These are phyloP conservation scores for Acropternis orthonyx DNA, from an alignment of 2,797 vertebrate species.

Conservation along the genomic window DNA sequence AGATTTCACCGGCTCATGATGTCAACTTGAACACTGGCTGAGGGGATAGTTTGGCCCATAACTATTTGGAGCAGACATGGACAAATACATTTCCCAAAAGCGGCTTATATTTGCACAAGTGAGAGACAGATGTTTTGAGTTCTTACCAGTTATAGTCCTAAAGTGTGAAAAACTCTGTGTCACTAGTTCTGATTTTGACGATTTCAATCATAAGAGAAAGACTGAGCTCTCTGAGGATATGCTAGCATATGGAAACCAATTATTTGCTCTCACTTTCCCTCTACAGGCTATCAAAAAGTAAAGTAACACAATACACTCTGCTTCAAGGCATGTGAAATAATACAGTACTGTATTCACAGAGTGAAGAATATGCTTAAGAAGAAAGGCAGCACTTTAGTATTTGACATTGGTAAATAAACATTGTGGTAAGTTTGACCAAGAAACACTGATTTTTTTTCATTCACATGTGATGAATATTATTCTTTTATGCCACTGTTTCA, in stretches of 20 bases:
- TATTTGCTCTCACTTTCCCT: not conserved
- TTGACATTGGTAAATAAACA: not conserved
- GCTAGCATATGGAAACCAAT: not conserved
- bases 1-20: not conserved
- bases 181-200: not conserved
- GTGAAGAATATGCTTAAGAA: not conserved
- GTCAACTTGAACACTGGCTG: not conserved
- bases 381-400: not conserved
- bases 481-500: slow-evolving; percentile 4
- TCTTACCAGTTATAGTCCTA: not conserved
- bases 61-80: not conserved
- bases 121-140: not conserved
- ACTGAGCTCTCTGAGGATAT: not conserved
- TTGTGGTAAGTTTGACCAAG: not conserved
- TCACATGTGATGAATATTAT: not conserved
- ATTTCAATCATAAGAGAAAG: not conserved
- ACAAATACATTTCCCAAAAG: not conserved
- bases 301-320: not conserved
- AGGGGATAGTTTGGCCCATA: not conserved
- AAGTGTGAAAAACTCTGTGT: not conserved
- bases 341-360: not conserved
- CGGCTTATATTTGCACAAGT: not conserved
- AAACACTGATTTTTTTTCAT: not conserved
- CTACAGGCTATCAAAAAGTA: not conserved
- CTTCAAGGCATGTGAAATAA: not conserved